phyloP scores from a whole-genome alignment of 2,888 invertebrate genomes.

The Hecatera dysodea region DNA sequence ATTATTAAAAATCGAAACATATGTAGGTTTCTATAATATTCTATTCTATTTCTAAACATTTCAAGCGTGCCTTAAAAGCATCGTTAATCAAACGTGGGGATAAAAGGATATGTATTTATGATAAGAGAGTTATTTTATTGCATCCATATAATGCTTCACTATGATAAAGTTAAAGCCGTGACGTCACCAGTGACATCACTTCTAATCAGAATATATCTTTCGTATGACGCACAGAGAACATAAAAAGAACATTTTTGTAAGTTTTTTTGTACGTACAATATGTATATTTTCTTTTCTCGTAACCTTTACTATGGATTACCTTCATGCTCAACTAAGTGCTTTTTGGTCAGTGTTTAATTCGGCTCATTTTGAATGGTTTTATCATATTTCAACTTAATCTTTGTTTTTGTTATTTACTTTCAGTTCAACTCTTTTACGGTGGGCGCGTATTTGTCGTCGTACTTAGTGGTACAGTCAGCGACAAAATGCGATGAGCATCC shows the following conservation, averaged over 20 bases:
- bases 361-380: background rate
- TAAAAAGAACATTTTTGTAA: slow-evolving; percentile 25
- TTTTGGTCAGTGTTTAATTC: background rate
- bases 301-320: background rate
- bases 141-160: slow-evolving; percentile 47
- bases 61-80: slow-evolving; percentile 21
- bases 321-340: background rate
- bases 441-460: no score
- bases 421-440: no score
- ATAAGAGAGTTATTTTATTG: slow-evolving; percentile 53
- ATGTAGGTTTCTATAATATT: no score
- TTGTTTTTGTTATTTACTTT: no score
- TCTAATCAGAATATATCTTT: slow-evolving; percentile 46
- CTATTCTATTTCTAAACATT: no score
- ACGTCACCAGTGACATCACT: slow-evolving; percentile 51
- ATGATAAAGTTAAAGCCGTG: slow-evolving; percentile 46
- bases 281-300: slow-evolving; percentile 15
- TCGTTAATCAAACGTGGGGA: slow-evolving; percentile 34
- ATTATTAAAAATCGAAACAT: no score
- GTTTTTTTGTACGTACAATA: background rate
- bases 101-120: slow-evolving; percentile 52
- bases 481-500: no score
- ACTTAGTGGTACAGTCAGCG: no score
- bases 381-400: no score
- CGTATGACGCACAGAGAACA: slow-evolving; percentile 48